Percentiles rank a stretch among this genome's conserved stretches.
These are phyloP conservation scores for Lamproptera curius DNA, from an alignment of 2,888 invertebrate genomes.

Conservation along the genomic window DNA sequence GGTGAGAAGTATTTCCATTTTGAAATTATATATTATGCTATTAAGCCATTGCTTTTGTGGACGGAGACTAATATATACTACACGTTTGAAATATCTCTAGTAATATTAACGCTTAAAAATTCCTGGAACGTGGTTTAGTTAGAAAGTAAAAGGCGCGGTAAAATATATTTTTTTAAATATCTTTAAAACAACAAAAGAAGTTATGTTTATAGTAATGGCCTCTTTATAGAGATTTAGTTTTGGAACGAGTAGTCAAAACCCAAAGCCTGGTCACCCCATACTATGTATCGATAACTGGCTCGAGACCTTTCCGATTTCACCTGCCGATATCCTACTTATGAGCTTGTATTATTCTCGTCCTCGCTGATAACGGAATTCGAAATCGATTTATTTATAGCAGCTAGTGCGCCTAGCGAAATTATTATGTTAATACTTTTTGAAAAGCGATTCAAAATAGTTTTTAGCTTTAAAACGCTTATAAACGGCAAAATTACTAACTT, in stretches of 20 bases:
- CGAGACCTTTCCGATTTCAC: constrained; percentile 20
- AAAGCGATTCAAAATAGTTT: too few relatives aligned
- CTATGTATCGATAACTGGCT: constrained; percentile 13
- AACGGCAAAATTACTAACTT: too few relatives aligned
- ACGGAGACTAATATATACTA: neutral
- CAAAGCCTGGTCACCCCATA: constrained; percentile 7
- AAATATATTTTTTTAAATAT: neutral
- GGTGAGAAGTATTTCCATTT: too few relatives aligned
- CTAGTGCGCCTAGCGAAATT: too few relatives aligned
- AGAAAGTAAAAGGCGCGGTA: neutral
- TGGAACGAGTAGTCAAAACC: too few relatives aligned
- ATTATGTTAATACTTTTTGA: too few relatives aligned
- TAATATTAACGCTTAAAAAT: neutral
- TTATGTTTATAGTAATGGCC: too few relatives aligned
- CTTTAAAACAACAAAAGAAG: neutral
- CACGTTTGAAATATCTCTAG: neutral
- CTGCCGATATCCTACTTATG: constrained; percentile 17
- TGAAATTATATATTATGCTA: too few relatives aligned
- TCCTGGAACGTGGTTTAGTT: neutral
- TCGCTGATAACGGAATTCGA: constrained; percentile 2
- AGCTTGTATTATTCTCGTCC: constrained; percentile 9
- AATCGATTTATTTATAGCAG: neutral
- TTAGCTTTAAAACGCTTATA: too few relatives aligned
- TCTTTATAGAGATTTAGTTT: neutral
- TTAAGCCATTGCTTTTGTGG: too few relatives aligned